A percentile compares a stretch with the other conserved stretches of the same genome.
Conservation (phyloP, 2,888 invertebrate species). For the Toxonevra muliebris region DNA sequence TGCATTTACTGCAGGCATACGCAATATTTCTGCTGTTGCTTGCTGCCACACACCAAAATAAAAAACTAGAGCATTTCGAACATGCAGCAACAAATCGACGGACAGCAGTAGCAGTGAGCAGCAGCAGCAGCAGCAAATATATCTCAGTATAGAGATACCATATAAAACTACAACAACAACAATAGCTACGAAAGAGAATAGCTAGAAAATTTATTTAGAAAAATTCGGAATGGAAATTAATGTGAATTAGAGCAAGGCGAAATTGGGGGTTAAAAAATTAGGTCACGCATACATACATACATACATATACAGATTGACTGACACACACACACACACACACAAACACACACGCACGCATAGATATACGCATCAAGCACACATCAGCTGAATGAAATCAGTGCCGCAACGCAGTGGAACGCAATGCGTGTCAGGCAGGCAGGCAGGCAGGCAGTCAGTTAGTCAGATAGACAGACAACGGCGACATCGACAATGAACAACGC, state of each 20-base stretch:
- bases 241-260: conserved; percentile 42
- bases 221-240: conserved; percentile 3
- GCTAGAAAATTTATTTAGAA: neutral
- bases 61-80: neutral
- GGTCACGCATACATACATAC: conserved; percentile 35
- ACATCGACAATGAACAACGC: neutral
- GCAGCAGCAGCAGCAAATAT: too few species aligned
- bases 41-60: too few species aligned
- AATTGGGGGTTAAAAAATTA: conserved; percentile 41
- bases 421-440: neutral
- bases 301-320: neutral
- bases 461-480: conserved; percentile 5
- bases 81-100: neutral
- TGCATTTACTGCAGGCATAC: neutral
- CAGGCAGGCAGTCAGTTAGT: conserved; percentile 5
- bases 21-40: too few species aligned
- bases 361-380: conserved; percentile 27
- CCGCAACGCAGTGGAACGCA: conserved; percentile 29
- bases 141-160: neutral
- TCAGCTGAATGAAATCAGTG: conserved; percentile 21
- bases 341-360: neutral
- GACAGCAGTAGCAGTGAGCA: too few species aligned
- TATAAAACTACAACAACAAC: conserved; percentile 5
- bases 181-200: neutral
- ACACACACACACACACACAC: too few species aligned